Evolutionary conservation across 2,888 invertebrate genomes (phyloP).

Genomic region (Dasypogon diadema): DNA sequence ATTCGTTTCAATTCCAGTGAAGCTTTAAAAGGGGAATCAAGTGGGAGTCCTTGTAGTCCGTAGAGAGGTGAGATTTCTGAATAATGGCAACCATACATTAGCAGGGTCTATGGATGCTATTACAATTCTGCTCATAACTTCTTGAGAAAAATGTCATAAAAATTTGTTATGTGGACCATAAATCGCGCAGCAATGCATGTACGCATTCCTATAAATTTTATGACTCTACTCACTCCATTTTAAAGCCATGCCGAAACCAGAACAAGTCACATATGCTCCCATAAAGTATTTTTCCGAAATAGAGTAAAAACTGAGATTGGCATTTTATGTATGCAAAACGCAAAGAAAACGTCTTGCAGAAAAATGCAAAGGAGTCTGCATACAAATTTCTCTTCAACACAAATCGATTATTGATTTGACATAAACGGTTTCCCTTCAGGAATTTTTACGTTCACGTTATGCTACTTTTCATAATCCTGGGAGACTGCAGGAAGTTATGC

Average conservation of each 20-base stretch:
- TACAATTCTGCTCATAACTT: no score
- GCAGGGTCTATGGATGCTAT: no score
- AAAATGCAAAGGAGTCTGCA: slow-evolving; percentile 41
- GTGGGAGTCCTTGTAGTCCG: no score
- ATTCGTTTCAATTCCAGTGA: no score
- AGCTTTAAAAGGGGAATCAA: no score
- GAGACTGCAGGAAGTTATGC: neutral
- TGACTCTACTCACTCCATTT: slow-evolving; percentile 19
- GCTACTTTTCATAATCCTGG: neutral
- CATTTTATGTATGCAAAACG: slow-evolving; percentile 46
- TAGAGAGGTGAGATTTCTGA: no score
- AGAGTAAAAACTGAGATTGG: slow-evolving; percentile 43
- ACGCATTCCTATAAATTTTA: slow-evolving; percentile 27
- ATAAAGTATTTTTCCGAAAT: slow-evolving; percentile 19
- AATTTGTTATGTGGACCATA: slow-evolving; percentile 35
- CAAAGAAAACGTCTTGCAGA: slow-evolving; percentile 40
- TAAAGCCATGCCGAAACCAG: neutral
- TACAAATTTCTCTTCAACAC: slow-evolving; percentile 29
- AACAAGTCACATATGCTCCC: neutral
- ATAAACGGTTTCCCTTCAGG: slow-evolving; percentile 11
- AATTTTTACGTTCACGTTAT: slow-evolving; percentile 17
- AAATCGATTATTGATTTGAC: slow-evolving; percentile 48
- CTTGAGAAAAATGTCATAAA: slow-evolving; percentile 3
- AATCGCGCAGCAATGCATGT: slow-evolving; percentile 20
- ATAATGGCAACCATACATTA: no score